Conservation (phyloP, 2,113 vertebrate species). For the Sus scrofa region T2T-Sscrofa CM000816.6:88475001-88475500, state of each 20-base stretch:
- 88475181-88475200: neutral
- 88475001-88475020: conserved; percentile 28
- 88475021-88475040: neutral
- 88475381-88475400: neutral
- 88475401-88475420: neutral
- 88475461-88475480: neutral
- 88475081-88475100: neutral
- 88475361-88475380: neutral
- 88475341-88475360: neutral
- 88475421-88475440: neutral
- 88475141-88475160: neutral
- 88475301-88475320: neutral
- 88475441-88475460: neutral
- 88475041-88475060: neutral
- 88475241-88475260: neutral
- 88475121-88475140: neutral
- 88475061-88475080: neutral
- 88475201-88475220: neutral
- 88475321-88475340: neutral
- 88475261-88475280: neutral
- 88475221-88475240: neutral
- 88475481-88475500: neutral
- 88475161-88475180: neutral
- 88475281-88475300: neutral
- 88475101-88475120: neutral